Evolutionary conservation across 2,113 vertebrate species (phyloP).

Genomic region (Ammospiza nelsoni): DNA sequence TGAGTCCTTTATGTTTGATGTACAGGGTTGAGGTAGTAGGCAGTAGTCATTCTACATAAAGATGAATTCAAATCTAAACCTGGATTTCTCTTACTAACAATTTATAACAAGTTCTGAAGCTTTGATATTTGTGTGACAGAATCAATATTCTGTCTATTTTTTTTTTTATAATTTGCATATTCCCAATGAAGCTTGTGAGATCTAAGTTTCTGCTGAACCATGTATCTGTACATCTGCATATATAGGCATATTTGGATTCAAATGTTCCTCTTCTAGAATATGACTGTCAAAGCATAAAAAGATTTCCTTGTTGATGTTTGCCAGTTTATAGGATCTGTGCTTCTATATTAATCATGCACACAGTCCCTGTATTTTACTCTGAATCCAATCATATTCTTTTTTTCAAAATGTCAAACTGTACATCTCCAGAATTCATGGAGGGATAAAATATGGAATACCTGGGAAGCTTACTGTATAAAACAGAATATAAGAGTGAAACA

Average conservation of each 20-base stretch:
- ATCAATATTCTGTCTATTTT: too few relatives aligned
- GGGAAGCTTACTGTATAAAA: not conserved
- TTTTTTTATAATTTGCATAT: not conserved
- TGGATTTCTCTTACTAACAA: not conserved
- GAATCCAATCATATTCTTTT: not conserved
- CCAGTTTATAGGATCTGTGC: not conserved
- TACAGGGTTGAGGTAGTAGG: not conserved
- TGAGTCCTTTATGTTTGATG: not conserved
- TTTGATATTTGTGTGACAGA: not conserved
- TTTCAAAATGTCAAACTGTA: not conserved
- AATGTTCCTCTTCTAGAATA: not conserved
- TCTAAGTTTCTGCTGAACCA: not conserved
- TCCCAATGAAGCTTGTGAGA: not conserved
- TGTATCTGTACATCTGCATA: not conserved
- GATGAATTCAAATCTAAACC: not conserved
- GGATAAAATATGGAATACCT: not conserved
- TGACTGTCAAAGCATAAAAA: not conserved
- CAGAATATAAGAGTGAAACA: not conserved
- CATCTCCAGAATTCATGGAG: not conserved
- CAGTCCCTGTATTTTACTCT: not conserved
- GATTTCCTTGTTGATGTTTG: not conserved
- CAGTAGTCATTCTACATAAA: not conserved
- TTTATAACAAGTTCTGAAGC: not conserved
- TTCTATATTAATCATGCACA: not conserved
- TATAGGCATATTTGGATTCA: not conserved